Evolutionary conservation across 23 tunicate species (phyloP), one percentile per base, ranked within the genome.

Genomic region (Ciona savignyi): DNA sequence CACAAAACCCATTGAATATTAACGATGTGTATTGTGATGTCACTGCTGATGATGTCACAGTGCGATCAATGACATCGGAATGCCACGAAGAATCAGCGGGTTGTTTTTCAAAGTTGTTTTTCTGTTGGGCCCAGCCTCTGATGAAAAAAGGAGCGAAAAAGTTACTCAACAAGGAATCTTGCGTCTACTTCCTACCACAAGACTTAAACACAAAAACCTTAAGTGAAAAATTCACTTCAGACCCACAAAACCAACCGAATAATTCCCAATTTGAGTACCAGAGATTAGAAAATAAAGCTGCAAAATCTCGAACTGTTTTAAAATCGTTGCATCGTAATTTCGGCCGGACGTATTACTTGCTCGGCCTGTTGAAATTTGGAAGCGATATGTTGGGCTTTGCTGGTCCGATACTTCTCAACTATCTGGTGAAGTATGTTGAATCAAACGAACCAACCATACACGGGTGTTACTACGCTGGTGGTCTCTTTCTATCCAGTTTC

Each of bases 401-500:
- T 60, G 97, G 91, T 0, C 97, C 97, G 9, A 64, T 91, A 34
- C 73, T 91, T 60, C 64, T 91, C 2, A 91, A 91, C 67, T 28
- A 35, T 21, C 77, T 91, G 25, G 91, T 91, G 0, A 85, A 72
- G 27, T 91, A 56, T 62, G 84, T 91, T 34, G 91, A 91, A 66
- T 71, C 70, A 1, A 66, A 91, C 62, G 91, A 91, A 76, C 91
- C 91, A 34, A 42, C 75, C 1, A 67, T 35, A 4, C 61, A 83
- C 67, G 97, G 97, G 0, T 84, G 80, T 62, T 86, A 79, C 27
- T 91, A 91, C 68, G 91, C 97, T 42, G 74, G 76, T 31, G 97
- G 83, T 20, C 66, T 91, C 31, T 91, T 91, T 70, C 66, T 70
- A 19, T 76, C 86, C n/a, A 71, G 86, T 4, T 67, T 91, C 1